These are phyloP conservation scores for Pan paniscus DNA, from an alignment of 2,113 vertebrate species.

Conservation along the genomic window DNA sequence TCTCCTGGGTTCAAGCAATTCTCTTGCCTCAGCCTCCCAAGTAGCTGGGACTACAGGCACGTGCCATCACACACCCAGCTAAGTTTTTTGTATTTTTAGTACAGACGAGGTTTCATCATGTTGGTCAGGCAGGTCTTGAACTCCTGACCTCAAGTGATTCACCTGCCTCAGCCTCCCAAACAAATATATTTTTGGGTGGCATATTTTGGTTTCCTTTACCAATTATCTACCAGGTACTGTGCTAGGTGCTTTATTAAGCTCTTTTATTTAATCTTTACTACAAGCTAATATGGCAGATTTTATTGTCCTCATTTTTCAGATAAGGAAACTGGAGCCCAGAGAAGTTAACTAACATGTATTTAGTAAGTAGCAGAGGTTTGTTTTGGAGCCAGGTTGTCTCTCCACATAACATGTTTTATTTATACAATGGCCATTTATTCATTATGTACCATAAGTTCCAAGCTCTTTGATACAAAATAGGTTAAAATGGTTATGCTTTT, in stretches of 20 bases:
- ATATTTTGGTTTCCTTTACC: not conserved
- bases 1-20: no score
- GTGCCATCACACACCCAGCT: no score
- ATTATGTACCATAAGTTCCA: not conserved
- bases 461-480: not conserved
- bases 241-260: not conserved
- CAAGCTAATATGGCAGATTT: not conserved
- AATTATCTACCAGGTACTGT: not conserved
- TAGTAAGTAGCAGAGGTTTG: not conserved
- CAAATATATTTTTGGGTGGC: not conserved
- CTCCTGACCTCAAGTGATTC: no score
- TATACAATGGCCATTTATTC: not conserved
- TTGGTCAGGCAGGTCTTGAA: no score
- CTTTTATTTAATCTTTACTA: not conserved
- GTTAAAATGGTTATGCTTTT: not conserved
- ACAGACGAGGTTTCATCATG: no score
- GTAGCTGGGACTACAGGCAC: no score
- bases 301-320: not conserved
- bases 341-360: not conserved
- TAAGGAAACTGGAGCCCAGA: not conserved
- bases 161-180: no score
- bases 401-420: not conserved
- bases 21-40: no score
- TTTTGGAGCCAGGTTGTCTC: not conserved
- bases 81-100: no score